Evolutionary conservation across 2,113 vertebrate genomes (phyloP), one percentile per base, ranked within the genome.

Genomic region (Taurulus bubalis): DNA sequence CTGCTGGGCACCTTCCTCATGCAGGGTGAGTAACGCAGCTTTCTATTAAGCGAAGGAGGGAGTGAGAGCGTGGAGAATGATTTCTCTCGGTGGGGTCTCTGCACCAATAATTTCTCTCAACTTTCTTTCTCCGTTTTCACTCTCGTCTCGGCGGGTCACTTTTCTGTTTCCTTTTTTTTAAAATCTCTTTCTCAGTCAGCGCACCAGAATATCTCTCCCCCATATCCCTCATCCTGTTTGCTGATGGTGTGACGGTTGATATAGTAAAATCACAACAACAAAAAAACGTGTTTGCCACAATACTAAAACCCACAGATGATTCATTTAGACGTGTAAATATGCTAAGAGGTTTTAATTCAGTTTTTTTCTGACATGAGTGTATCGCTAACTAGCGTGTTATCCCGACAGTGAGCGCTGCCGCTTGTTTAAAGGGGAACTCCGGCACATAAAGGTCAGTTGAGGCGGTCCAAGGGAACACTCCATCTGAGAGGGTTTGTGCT

Each of bases 1-100:
- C 95, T 99, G 66, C 91, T 99, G 78, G 96, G 96, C 91, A 99
- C 98, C 63, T 99, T 99, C 92, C 94, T 99, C 66, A 95, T 94
- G 69, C 95, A 97, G 86, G 97, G 98, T 98, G 80, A 95, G 96
- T 63, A 6, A 28, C 3, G 24, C 32, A 8, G n/a, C 20, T 22
- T 7, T 42, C 15, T 28, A 53, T 0, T 22, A 5, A 66, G 11
- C 32, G 4, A n/a, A 16, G 38, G 22, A n/a, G 22, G 38, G 22
- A 36, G 22, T 40, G n/a, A 24, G 24, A 55, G 28, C 60, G 62
- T 1, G 4, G 22, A 9, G 9, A 26, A 26, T 45, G 4, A 22
- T 36, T 66, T 9, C 4, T 1, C 16, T 55, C n/a, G n/a, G n/a
- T n/a, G n/a, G n/a, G n/a, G n/a, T n/a, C n/a, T n/a, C n/a, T n/a